Evolutionary conservation across 2,113 vertebrate species (phyloP), one percentile per base, ranked within the genome.

Genomic region (Chauna torquata): DNA sequence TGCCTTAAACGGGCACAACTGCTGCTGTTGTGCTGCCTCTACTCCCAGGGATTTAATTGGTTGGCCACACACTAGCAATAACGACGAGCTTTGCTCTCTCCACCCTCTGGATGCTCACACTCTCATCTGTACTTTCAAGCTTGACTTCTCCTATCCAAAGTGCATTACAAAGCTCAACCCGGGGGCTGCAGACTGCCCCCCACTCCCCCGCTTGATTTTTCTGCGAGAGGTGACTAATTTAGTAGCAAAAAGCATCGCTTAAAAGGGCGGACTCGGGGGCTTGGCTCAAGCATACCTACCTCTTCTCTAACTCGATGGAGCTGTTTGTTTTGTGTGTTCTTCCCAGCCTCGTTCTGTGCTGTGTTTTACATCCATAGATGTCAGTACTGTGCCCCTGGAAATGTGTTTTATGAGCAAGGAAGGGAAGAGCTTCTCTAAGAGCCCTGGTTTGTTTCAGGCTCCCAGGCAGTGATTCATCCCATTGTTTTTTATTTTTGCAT

Each of bases 1-100:
- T 95, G 93, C 86, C 95, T 97, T 97, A 96, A 95, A 69, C 0
- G 32, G 83, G 94, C 94, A 93, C 92, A 92, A 79, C 82, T 3
- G 18, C 66, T 12, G 88, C 92, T 0, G 94, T 90, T 95, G 88
- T 94, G 92, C 86, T 78, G 91, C 86, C 86, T 88, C 79, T 58
- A 50, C 27, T 94, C 82, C 92, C 95, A 96, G 91, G 89, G 94
- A 91, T 64, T n/a, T 14, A 9, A 8, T 34, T 25, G 66, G 36
- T 30, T 47, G 76, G 88, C 88, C 88, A 42, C 85, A 36, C 77
- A 22, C 75, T 36, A 94, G 92, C 93, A 86, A 65, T 94, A 95
- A 96, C 18, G 22, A 8, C 0, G 85, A 44, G 85, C 74, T 96
- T 47, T 9, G 68, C 68, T 61, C 65, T 52, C 0, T 0, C 59